These are phyloP conservation scores for Penaeus vannamei DNA, from an alignment of 1,140 invertebrate genomes.

Conservation along the genomic window DNA sequence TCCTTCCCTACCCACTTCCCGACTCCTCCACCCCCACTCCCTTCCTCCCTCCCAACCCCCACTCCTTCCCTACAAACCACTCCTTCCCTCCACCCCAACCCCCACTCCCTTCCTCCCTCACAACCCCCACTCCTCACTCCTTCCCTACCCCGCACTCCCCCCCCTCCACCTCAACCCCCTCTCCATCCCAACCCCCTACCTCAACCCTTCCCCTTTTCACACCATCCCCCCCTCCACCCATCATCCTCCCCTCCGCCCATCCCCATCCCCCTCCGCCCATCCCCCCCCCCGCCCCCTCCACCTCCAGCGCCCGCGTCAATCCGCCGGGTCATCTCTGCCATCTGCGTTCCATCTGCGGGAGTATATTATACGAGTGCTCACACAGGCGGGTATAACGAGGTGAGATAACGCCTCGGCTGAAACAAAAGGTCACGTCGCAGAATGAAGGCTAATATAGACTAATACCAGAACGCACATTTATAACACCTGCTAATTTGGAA, in stretches of 20 bases:
- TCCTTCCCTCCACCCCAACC: neutral
- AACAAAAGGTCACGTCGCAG: no score
- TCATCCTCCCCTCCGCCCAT: neutral
- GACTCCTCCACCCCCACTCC: neutral
- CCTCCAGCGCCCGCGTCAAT: no score
- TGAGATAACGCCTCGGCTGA: no score
- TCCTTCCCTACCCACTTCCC: neutral
- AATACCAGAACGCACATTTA: no score
- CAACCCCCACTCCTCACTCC: neutral
- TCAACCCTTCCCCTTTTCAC: neutral
- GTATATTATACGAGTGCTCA: no score
- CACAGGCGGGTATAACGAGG: no score
- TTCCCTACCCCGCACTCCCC: neutral
- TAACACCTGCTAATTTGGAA: no score
- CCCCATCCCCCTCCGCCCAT: no score
- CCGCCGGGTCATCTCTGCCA: no score
- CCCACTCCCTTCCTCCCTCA: neutral
- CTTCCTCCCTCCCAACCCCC: neutral
- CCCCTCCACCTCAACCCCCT: neutral
- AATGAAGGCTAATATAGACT: no score
- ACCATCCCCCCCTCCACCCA: neutral
- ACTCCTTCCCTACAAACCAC: neutral
- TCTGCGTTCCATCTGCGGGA: no score
- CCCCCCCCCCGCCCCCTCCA: neutral
- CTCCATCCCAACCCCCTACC: neutral